Percentiles rank a stretch among this genome's conserved stretches.
Evolutionary conservation across 2,113 vertebrate genomes (phyloP).

Genomic region (Ptilonorhynchus violaceus): DNA sequence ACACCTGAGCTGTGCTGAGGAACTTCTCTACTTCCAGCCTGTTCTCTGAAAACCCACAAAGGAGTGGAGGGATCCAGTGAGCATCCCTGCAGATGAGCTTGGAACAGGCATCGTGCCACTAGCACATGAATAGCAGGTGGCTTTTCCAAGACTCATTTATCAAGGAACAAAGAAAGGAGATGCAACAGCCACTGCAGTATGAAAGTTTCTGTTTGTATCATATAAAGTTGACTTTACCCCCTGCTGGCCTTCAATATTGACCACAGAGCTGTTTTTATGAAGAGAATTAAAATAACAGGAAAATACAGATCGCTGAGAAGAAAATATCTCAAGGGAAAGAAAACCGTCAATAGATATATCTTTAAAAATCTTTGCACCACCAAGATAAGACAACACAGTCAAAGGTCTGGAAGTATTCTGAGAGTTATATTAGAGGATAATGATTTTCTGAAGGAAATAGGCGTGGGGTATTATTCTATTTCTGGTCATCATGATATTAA

Average conservation of each 20-base stretch:
- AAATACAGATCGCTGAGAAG: background rate
- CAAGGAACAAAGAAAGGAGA: background rate
- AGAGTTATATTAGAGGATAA: background rate
- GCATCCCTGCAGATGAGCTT: too few species aligned
- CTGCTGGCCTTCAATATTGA: background rate
- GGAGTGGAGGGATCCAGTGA: background rate
- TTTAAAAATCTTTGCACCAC: background rate
- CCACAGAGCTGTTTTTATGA: background rate
- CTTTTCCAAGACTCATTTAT: background rate
- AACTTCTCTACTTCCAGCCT: background rate
- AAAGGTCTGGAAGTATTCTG: background rate
- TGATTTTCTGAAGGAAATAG: background rate
- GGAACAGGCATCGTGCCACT: background rate
- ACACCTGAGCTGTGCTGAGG: background rate
- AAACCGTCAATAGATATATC: background rate
- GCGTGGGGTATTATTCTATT: background rate
- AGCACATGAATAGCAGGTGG: fast-evolving
- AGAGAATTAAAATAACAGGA: background rate
- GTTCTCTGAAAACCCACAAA: background rate
- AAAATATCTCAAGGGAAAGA: background rate
- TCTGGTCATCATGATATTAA: background rate
- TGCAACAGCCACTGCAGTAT: background rate
- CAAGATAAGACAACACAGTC: background rate
- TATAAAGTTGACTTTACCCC: background rate
- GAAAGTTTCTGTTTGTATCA: background rate